Evolutionary conservation across 2,888 invertebrate species (phyloP), one percentile per base, ranked within the genome.

Genomic region (Terebella lapidaria): DNA sequence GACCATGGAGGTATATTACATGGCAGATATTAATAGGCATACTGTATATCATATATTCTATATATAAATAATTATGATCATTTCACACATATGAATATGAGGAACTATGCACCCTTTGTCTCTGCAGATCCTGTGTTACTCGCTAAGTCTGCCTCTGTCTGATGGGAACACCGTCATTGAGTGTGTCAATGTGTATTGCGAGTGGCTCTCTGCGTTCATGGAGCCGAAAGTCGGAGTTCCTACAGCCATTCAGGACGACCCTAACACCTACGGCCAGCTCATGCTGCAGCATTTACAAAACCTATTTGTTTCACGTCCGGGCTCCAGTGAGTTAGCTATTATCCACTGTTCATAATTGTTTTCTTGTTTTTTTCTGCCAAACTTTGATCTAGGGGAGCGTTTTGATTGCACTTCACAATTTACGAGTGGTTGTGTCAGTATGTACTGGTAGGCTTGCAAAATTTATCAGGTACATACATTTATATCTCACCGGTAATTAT

Each of bases 101-200:
- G n/a, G 42, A 15, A n/a, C 42, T n/a, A 35, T 15, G 10, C 10
- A 35, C 42, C 42, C 42, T 35, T 35, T 35, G 10, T 10, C 28
- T 28, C 25, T 52, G 25, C 56, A 92, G 91, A 93, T 95, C 54
- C 88, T 96, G 64, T 91, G 95, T 72, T 94, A 88, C 81, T 95
- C 96, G 0, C 84, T 97, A 2, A 91, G 92, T 18, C 83, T 96
- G 51, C 94, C 94, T 0, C 82, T 96, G 53, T 67, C 87, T 35
- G 95, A 96, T 81, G 93, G 94, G 78, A 94, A 94, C 72, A 92
- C 94, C 0, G 89, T 96, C 56, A 89, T 94, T 67, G 94, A 95
- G 81, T 96, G 95, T 79, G 95, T 95, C 47, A 92, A 92, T 77
- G 90, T 96, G 35, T 96, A 96, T 77, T 95, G 94, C 80, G 94